Base-by-base conservation (phyloP, 2,113 vertebrate genomes). In the Hylia prasina region DNA sequence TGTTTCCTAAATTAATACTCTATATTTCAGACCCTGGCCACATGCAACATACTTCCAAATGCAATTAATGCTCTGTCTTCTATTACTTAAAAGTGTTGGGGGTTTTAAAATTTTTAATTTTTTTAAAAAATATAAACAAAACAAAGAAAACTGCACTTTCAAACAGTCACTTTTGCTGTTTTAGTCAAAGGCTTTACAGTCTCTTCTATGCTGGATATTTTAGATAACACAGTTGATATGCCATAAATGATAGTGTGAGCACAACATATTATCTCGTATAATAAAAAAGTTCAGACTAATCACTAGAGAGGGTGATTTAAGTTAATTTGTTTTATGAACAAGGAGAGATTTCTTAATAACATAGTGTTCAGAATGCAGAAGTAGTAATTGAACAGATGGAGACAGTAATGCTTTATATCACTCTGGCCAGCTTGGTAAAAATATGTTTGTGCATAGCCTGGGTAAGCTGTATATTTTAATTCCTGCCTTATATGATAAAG, bases 321-420 rank as follows among this genome's bases (percentile, higher is more conserved):
- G 40, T 81, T 93, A 77, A 77, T 77, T 77, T 77, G 7, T 69
- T 89, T 83, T 77, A 83, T 91, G 84, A 73, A 77, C 22, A 70
- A 33, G 18, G 13, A 75, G 10, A 81, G 15, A 23, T 87, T 87
- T 64, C 64, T 73, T 87, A 89, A 84, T 83, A 89, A 57, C 12
- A 25, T 22, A 60, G 45, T 73, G 39, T 68, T 89, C 42, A 60
- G 54, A 31, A 81, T 91, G 72, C 58, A 89, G 70, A 92, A 87
- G 60, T n/a, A 61, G 31, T 69, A 94, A 91, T 73, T 81, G 87
- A 93, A 89, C 87, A 94, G 81, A 77, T 95, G 90, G 77, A 44
- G 73, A 91, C 50, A 45, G 37, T 81, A 93, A 72, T 48, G 81
- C 64, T 91, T 83, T 94, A 60, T 25, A 86, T 89, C 53, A 30